Conservation (phyloP, 2,888 invertebrate species). For the Calliopum simillimum region DNA sequence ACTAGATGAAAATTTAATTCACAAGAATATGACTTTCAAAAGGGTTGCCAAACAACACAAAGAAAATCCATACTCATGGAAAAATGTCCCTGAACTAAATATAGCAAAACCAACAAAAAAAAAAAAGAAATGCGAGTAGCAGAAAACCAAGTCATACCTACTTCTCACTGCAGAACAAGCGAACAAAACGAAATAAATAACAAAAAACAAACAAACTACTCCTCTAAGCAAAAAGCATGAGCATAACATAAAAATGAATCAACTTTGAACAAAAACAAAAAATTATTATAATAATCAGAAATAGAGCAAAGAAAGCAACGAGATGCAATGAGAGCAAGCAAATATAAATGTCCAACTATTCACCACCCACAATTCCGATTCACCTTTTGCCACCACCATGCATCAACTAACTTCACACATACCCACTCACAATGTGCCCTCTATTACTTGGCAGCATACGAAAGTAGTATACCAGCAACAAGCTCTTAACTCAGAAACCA, state of each 20-base stretch:
- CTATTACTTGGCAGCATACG: too few relatives aligned
- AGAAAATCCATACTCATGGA: conserved; percentile 25
- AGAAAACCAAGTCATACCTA: conserved; percentile 9
- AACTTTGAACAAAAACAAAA: neutral
- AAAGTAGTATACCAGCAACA: neutral
- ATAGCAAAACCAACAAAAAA: too few relatives aligned
- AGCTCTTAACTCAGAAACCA: conserved; percentile 7
- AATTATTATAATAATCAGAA: neutral
- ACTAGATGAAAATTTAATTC: too few relatives aligned
- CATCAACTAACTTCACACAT: neutral
- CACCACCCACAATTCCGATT: neutral
- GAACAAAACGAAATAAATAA: conserved; percentile 5
- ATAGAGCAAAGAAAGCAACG: neutral
- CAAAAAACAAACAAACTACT: conserved; percentile 10
- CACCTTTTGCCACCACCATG: conserved; percentile 1
- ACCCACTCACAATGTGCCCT: neutral
- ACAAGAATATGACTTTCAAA: too few relatives aligned
- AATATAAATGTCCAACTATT: neutral
- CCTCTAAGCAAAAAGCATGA: too few relatives aligned
- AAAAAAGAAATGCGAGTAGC: conserved; percentile 16
- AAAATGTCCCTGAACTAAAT: conserved; percentile 48
- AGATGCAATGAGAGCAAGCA: neutral
- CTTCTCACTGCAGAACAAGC: neutral
- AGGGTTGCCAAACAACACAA: conserved; percentile 4
- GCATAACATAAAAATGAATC: neutral